These are phyloP conservation scores for Triplophysa tibetana DNA, from an alignment of 2,113 vertebrate species.

Conservation along the genomic window DNA sequence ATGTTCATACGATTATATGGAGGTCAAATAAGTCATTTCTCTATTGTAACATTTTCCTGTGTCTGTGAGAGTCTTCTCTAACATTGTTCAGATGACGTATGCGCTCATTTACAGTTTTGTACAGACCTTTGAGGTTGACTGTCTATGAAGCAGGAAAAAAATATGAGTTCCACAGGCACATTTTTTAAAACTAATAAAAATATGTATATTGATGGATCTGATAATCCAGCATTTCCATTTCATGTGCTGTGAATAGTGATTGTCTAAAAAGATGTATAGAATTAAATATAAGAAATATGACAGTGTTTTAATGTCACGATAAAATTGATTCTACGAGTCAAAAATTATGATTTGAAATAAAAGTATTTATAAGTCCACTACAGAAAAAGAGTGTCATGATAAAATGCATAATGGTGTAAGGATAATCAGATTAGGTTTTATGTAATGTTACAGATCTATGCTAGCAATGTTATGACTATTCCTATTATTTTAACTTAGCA, in stretches of 20 bases:
- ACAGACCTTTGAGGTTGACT: slow-evolving; percentile 58
- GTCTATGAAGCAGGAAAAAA: slow-evolving; percentile 57
- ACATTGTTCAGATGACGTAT: slow-evolving; percentile 60
- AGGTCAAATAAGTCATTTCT: slow-evolving; percentile 48
- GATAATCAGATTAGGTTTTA: no score
- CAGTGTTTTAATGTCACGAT: no score
- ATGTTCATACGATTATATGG: slow-evolving; percentile 49
- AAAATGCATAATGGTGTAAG: no score
- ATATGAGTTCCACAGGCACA: slow-evolving; percentile 63
- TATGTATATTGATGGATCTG: slow-evolving; percentile 58
- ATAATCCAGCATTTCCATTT: slow-evolving; percentile 56
- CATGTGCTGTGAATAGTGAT: slow-evolving; percentile 64
- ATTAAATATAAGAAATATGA: not conserved
- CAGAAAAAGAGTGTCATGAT: no score
- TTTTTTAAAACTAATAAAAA: slow-evolving; percentile 49
- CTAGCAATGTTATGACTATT: no score
- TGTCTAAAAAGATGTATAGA: slow-evolving; percentile 39
- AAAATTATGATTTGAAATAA: no score
- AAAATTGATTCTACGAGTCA: no score
- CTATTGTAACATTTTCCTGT: slow-evolving; percentile 53
- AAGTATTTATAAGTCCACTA: no score
- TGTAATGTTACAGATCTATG: no score
- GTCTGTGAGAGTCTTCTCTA: slow-evolving; percentile 48
- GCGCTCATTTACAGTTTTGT: slow-evolving; percentile 54
- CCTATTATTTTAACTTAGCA: not conserved